Conservation (phyloP, 2,797 vertebrate genomes). For the Chloroceryle amazona region DNA sequence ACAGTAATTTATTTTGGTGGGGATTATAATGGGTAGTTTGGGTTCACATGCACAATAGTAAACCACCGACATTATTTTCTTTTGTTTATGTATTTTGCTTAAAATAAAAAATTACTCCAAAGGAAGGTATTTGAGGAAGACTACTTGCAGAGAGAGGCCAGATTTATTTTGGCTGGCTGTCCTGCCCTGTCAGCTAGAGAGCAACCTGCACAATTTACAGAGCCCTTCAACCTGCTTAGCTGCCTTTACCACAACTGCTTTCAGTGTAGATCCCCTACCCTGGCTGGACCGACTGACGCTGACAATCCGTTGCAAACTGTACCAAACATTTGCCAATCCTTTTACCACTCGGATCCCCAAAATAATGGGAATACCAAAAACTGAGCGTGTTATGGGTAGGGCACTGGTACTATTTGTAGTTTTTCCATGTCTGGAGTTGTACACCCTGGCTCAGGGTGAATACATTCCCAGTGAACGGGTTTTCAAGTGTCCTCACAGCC, state of each 20-base stretch:
- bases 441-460: background rate
- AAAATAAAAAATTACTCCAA: conserved; percentile 44
- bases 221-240: background rate
- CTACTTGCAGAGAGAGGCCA: background rate
- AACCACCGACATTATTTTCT: background rate
- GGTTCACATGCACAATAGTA: background rate
- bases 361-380: background rate
- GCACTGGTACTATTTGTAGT: background rate
- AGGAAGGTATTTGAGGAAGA: conserved; percentile 52
- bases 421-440: background rate
- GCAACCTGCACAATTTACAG: background rate
- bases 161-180: conserved; percentile 8
- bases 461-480: background rate
- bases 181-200: background rate
- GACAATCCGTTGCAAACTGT: background rate
- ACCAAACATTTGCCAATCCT: background rate
- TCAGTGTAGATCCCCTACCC: background rate
- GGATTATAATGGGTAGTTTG: background rate
- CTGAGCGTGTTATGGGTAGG: rapidly evolving
- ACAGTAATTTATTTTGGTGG: conserved; percentile 25
- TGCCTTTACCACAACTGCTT: background rate
- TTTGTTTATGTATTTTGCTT: conserved; percentile 48
- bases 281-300: background rate
- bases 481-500: background rate
- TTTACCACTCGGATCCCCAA: background rate